Percentiles rank a stretch among this genome's conserved stretches.
Conservation (phyloP, 2,888 invertebrate species). For the Hirtodrosophila confusa region DNA sequence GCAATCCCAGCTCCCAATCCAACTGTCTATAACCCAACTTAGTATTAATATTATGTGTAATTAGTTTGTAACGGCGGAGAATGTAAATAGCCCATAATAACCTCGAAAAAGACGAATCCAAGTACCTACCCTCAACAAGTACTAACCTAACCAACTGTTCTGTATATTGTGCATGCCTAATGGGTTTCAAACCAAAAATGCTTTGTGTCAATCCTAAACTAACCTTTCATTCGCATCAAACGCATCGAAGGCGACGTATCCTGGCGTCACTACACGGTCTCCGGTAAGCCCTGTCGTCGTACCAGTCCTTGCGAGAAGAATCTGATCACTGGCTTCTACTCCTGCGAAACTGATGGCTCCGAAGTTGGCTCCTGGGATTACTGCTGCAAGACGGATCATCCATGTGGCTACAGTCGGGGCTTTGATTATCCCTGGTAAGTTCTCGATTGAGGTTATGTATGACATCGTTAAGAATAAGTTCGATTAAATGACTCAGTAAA, state of each 20-base stretch:
- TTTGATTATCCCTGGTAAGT: constrained; percentile 92
- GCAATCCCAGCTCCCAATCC: constrained; percentile 12
- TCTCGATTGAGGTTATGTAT: neutral
- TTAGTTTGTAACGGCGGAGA: constrained; percentile 58
- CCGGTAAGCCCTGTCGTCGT: constrained; percentile 90
- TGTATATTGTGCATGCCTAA: constrained; percentile 21
- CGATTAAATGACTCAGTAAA: too few species aligned
- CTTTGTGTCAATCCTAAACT: constrained; percentile 25
- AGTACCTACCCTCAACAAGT: constrained; percentile 8
- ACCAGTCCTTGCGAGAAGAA: constrained; percentile 90
- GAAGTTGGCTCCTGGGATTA: constrained; percentile 92
- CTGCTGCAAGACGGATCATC: constrained; percentile 92
- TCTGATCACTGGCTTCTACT: constrained; percentile 91
- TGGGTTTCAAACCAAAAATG: constrained; percentile 2
- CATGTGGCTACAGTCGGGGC: constrained; percentile 93
- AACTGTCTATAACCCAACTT: constrained; percentile 33
- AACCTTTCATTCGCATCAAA: constrained; percentile 67
- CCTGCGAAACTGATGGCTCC: constrained; percentile 91
- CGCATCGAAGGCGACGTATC: constrained; percentile 84
- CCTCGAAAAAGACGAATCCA: constrained; percentile 56
- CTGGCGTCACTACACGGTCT: constrained; percentile 92
- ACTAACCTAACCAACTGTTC: constrained; percentile 38
- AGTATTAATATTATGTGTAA: constrained; percentile 37
- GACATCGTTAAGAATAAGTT: too few species aligned
- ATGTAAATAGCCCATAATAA: constrained; percentile 42